These are phyloP conservation scores for Philantomba maxwellii DNA, from an alignment of 2,113 vertebrate genomes.

Conservation along the genomic window DNA sequence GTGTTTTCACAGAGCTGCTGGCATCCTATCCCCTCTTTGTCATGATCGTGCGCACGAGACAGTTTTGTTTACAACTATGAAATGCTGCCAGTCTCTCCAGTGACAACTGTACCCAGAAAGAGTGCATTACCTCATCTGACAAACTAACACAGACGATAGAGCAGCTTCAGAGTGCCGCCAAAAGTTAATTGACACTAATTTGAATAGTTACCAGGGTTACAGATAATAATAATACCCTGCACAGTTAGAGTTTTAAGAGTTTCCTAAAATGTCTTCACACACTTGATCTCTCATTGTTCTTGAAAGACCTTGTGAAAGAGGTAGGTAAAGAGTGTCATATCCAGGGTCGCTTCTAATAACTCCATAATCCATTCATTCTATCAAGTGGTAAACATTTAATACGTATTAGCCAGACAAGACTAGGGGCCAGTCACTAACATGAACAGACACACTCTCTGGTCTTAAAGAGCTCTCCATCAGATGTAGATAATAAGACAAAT, in stretches of 20 bases:
- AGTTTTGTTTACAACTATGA: conserved; percentile 53
- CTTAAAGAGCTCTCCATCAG: background rate
- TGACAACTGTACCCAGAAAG: conserved; percentile 43
- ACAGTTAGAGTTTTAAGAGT: background rate
- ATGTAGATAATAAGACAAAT: background rate
- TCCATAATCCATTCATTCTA: background rate
- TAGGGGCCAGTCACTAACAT: background rate
- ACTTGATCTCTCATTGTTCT: background rate
- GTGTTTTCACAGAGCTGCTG: conserved; percentile 60
- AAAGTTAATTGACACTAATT: conserved; percentile 39
- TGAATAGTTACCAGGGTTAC: conserved; percentile 53
- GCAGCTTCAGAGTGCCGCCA: conserved; percentile 23
- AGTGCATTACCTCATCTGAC: conserved; percentile 50
- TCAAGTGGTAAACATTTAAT: background rate
- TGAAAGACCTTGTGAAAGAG: background rate
- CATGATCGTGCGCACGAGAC: background rate
- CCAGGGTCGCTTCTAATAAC: background rate
- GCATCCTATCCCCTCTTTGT: background rate
- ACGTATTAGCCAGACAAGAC: background rate
- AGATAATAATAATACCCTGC: conserved; percentile 6
- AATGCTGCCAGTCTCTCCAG: conserved; percentile 26
- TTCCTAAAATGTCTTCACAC: conserved; percentile 3
- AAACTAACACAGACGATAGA: conserved; percentile 15
- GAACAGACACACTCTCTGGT: background rate
- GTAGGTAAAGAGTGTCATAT: background rate